phyloP scores from a whole-genome alignment of 2,888 invertebrate genomes.

The Spilarctia lutea region DNA sequence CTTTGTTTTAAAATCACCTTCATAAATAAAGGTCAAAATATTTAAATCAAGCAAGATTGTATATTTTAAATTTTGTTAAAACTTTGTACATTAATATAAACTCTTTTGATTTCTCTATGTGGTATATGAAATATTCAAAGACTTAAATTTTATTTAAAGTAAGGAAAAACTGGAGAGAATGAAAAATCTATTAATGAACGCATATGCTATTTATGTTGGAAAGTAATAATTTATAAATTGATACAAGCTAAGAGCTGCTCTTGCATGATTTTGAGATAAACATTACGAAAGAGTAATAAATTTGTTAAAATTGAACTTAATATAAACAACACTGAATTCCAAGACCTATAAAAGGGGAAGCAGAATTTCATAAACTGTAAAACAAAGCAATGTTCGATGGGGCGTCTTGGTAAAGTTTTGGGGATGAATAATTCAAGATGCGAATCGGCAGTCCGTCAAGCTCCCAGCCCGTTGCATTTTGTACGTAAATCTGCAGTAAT shows the following conservation, averaged over 20 bases:
- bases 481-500: conserved; percentile 77
- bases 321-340: conserved; percentile 45
- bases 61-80: background rate
- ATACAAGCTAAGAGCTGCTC: background rate
- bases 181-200: background rate
- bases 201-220: background rate
- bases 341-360: conserved; percentile 55
- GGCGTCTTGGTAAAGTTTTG: conserved; percentile 72
- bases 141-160: background rate
- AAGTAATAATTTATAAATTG: background rate
- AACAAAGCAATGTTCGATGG: conserved; percentile 80
- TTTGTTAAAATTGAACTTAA: conserved; percentile 21
- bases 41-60: background rate
- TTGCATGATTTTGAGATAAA: background rate
- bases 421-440: conserved; percentile 83
- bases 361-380: conserved; percentile 75
- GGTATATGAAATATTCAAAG: background rate
- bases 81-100: background rate
- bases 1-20: background rate
- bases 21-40: background rate
- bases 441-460: conserved; percentile 84
- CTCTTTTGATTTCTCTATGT: background rate
- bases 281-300: background rate
- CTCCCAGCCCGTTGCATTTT: conserved; percentile 76
- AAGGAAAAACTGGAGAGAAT: background rate